A percentile compares a stretch with the other conserved stretches of the same genome.
Evolutionary conservation across 2,888 invertebrate genomes (phyloP).

Genomic region (Synergus gifuensis): DNA sequence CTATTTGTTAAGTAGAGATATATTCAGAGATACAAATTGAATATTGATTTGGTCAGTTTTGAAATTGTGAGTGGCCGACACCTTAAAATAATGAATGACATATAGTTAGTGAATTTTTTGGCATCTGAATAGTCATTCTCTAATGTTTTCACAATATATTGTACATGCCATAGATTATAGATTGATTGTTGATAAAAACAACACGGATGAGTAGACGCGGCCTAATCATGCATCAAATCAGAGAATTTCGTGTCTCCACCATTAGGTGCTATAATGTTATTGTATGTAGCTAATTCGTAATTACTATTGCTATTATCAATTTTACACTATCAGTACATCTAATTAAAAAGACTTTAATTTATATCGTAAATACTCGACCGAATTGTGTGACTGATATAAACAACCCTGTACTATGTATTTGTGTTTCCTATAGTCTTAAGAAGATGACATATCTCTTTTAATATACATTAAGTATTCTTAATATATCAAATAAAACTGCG

Average conservation of each 20-base stretch:
- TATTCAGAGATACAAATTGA: not conserved
- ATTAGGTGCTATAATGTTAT: constrained; percentile 41
- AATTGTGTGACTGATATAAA: constrained; percentile 4
- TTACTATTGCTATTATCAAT: constrained; percentile 13
- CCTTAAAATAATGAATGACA: not conserved
- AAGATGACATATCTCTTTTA: not conserved
- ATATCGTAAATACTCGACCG: not conserved
- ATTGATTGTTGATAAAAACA: constrained; percentile 48
- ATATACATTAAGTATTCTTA: not conserved
- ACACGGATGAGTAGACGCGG: constrained; percentile 68
- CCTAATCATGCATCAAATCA: constrained; percentile 63
- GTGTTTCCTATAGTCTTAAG: not conserved
- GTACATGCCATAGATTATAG: constrained; percentile 7
- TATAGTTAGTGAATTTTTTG: not conserved
- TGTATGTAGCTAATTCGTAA: constrained; percentile 3
- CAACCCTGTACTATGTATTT: not conserved
- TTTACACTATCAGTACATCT: not conserved
- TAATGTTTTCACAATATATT: constrained; percentile 2
- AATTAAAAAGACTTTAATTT: not conserved
- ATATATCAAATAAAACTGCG: not conserved
- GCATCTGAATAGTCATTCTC: not conserved
- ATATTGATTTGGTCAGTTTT: not conserved
- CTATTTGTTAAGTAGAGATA: not conserved
- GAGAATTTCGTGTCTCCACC: constrained; percentile 39
- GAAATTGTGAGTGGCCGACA: not conserved